These are phyloP conservation scores for Schlechtendalia chinensis DNA, from an alignment of 1,140 invertebrate genomes.

Conservation along the genomic window DNA sequence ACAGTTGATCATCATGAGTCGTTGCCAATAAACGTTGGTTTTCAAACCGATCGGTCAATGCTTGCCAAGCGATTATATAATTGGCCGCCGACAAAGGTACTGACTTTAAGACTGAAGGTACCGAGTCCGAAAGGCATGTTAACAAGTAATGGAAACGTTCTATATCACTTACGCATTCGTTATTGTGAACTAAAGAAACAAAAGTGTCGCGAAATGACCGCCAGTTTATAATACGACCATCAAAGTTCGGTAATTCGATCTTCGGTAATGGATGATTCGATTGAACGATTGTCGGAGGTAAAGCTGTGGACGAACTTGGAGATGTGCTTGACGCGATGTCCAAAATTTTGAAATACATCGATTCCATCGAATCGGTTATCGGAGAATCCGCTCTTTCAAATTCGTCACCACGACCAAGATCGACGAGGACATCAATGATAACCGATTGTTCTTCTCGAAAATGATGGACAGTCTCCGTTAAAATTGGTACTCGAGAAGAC, in stretches of 20 bases:
- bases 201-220: not conserved
- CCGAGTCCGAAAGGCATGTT: not conserved
- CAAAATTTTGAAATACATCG: not conserved
- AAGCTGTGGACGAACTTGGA: too few species aligned
- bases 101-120: not conserved
- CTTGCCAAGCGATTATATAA: not conserved
- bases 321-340: too few species aligned
- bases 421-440: not conserved
- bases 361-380: not conserved
- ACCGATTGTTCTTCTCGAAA: not conserved
- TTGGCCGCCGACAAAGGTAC: not conserved
- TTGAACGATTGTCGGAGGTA: too few species aligned
- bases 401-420: not conserved
- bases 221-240: not conserved
- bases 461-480: too few species aligned
- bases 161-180: not conserved
- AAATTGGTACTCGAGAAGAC: too few species aligned
- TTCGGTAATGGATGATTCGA: not conserved
- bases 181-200: not conserved
- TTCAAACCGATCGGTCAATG: not conserved
- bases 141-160: slow-evolving; percentile 3
- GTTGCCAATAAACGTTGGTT: not conserved
- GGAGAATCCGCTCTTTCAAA: not conserved
- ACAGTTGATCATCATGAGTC: not conserved
- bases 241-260: not conserved